Percentiles rank a stretch among this genome's conserved stretches.
These are phyloP conservation scores for Nemotelus nigrinus DNA, from an alignment of 2,888 invertebrate genomes.

Conservation along the genomic window DNA sequence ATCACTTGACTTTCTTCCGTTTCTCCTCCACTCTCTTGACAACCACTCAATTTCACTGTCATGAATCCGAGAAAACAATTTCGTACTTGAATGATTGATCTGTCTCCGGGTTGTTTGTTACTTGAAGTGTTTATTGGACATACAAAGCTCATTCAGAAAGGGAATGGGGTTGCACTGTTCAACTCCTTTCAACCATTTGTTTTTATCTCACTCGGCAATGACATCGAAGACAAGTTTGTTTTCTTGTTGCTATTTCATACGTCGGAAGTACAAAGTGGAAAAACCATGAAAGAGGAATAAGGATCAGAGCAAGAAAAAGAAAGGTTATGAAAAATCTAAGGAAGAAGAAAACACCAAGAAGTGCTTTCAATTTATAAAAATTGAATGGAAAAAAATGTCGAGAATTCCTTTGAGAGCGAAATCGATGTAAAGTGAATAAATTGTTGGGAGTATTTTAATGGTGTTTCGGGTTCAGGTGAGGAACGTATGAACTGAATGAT, in stretches of 20 bases:
- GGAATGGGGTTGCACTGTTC: not conserved
- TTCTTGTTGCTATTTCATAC: not conserved
- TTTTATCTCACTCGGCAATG: not conserved
- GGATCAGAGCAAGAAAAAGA: no score
- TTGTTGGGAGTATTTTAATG: not conserved
- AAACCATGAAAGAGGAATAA: no score
- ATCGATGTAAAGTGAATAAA: slow-evolving; percentile 28
- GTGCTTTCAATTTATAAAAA: slow-evolving; percentile 38
- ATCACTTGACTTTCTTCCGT: not conserved
- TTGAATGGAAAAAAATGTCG: not conserved
- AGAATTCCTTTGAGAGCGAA: not conserved
- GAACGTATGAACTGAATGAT: no score
- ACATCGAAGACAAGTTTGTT: not conserved
- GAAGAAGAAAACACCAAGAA: slow-evolving; percentile 10
- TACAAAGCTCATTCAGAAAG: not conserved
- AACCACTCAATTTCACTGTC: slow-evolving; percentile 3
- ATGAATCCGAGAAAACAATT: slow-evolving; percentile 45
- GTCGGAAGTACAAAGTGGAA: not conserved
- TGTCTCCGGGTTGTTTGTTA: slow-evolving; percentile 46
- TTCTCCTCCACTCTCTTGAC: not conserved
- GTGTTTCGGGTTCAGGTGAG: not conserved
- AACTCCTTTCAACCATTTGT: slow-evolving; percentile 7
- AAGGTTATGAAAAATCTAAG: no score
- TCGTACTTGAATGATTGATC: slow-evolving; percentile 47
- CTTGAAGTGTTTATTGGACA: slow-evolving; percentile 47